Percentiles rank a stretch among this genome's conserved stretches.
phyloP scores from a whole-genome alignment of 2,797 vertebrate species.

The Poecilia velifera region DNA sequence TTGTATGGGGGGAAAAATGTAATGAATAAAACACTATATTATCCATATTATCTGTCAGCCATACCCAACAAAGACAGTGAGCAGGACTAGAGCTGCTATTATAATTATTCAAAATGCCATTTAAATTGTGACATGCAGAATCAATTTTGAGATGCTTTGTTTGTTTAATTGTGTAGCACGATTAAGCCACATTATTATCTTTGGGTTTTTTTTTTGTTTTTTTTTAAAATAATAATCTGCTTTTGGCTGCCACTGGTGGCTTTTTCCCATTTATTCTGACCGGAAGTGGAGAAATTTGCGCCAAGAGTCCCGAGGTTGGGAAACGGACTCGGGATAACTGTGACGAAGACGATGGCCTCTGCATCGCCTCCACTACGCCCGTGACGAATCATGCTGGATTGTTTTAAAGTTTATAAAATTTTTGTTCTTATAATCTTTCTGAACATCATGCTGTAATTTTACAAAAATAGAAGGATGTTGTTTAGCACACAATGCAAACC shows the following conservation, averaged over 20 bases:
- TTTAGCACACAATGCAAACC: neutral
- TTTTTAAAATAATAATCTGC: too few species aligned
- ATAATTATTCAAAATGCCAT: neutral
- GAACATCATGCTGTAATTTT: neutral
- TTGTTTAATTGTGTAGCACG: neutral
- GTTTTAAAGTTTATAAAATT: neutral
- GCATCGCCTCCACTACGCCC: too few species aligned
- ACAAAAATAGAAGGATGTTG: neutral
- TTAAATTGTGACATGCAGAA: neutral
- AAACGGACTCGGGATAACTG: too few species aligned
- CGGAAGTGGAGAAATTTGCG: too few species aligned
- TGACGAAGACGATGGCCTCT: too few species aligned
- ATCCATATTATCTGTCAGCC: neutral
- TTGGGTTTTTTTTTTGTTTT: too few species aligned
- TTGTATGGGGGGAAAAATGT: neutral
- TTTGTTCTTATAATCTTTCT: neutral
- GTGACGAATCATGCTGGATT: neutral
- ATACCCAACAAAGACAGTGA: neutral
- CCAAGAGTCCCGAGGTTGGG: too few species aligned
- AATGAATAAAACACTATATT: neutral
- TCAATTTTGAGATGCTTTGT: neutral
- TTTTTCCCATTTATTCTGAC: too few species aligned
- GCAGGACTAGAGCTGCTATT: neutral
- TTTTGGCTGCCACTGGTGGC: too few species aligned
- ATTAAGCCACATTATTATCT: neutral